Evolutionary conservation across 2,113 vertebrate genomes (phyloP).

Genomic region (Hipposideros armiger): DNA sequence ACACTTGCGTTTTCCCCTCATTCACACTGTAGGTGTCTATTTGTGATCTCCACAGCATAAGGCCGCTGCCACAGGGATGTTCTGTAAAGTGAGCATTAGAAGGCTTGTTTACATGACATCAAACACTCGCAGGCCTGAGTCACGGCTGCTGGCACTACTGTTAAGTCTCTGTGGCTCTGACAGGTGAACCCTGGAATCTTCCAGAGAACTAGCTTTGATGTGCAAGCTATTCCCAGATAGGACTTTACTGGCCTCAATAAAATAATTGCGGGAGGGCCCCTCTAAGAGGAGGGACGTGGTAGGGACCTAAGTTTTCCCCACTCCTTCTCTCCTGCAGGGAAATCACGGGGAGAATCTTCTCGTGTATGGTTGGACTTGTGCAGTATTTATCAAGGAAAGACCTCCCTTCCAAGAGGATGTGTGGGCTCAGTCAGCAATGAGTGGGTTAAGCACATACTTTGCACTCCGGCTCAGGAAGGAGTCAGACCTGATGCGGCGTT

Average conservation of each 20-base stretch:
- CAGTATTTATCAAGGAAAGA: not conserved
- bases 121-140: not conserved
- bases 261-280: not conserved
- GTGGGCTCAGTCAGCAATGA: not conserved
- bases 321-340: not conserved
- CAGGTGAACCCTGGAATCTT: not conserved
- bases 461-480: not conserved
- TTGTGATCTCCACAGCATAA: not conserved
- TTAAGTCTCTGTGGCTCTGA: not conserved
- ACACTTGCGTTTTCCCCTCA: accelerated
- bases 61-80: not conserved
- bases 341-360: accelerated
- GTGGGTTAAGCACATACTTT: not conserved
- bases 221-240: not conserved
- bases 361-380: accelerated
- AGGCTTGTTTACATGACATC: not conserved
- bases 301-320: not conserved
- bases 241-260: not conserved
- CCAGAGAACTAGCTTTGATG: not conserved
- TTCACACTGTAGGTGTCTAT: accelerated
- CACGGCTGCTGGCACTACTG: not conserved
- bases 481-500: not conserved
- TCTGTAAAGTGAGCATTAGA: too few relatives aligned
- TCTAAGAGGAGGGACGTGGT: accelerated
- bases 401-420: not conserved